Conservation (phyloP, 2,888 invertebrate genomes). For the Yponomeuta evonymella region DNA sequence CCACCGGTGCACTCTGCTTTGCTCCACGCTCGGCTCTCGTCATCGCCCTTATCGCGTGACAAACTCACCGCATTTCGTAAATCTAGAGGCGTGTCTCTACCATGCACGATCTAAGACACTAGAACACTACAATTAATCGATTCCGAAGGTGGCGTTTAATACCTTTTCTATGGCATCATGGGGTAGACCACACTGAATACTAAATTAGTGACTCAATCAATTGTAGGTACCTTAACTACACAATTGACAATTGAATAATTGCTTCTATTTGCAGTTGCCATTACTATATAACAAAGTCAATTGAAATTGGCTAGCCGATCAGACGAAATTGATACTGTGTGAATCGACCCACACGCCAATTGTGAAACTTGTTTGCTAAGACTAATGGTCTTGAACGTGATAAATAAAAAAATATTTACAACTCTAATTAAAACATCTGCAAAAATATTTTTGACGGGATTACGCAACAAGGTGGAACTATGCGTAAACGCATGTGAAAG, state of each 20-base stretch:
- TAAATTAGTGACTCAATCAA: background rate
- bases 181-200: too few species aligned
- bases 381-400: slow-evolving; percentile 8
- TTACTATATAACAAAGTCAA: slow-evolving; percentile 7
- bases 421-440: slow-evolving; percentile 15
- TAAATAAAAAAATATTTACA: slow-evolving; percentile 8
- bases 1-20: slow-evolving; percentile 53
- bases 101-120: background rate
- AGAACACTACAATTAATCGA: slow-evolving; percentile 2
- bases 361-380: slow-evolving; percentile 10
- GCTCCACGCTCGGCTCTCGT: slow-evolving; percentile 27
- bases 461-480: slow-evolving; percentile 14
- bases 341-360: slow-evolving; percentile 2
- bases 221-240: too few species aligned
- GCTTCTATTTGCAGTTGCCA: background rate
- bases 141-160: slow-evolving; percentile 1
- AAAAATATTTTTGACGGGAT: slow-evolving; percentile 7
- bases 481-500: slow-evolving; percentile 15
- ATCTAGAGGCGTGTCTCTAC: slow-evolving; percentile 7
- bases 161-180: background rate
- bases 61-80: slow-evolving; percentile 6
- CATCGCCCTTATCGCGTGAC: slow-evolving; percentile 31
- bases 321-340: slow-evolving; percentile 3
- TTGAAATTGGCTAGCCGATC: slow-evolving; percentile 6
- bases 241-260: background rate